A percentile compares a stretch with the other conserved stretches of the same genome.
Conservation (phyloP, 1,140 invertebrate genomes). For the Dinoponera quadriceps region DNA sequence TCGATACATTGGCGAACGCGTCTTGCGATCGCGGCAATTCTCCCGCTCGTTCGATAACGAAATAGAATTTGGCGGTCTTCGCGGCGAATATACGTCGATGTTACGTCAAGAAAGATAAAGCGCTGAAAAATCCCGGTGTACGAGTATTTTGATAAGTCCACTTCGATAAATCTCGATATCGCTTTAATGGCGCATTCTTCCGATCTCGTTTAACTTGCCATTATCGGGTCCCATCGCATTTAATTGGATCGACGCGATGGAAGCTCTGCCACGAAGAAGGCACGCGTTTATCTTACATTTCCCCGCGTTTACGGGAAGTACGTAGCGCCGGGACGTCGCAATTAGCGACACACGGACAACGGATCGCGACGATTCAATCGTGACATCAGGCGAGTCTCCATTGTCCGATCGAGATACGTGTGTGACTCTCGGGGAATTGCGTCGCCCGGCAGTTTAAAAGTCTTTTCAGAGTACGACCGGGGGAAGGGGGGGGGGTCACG, state of each 20-base stretch:
- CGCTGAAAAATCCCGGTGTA: too few relatives aligned
- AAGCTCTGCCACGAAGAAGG: not conserved
- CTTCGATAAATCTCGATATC: too few relatives aligned
- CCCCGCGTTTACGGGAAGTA: not conserved
- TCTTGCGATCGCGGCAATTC: not conserved
- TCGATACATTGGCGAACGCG: not conserved
- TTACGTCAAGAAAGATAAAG: too few relatives aligned
- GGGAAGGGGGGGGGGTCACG: too few relatives aligned
- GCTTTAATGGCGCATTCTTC: not conserved
- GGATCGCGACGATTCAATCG: constrained; percentile 48
- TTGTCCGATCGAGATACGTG: constrained; percentile 42
- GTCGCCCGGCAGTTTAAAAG: constrained; percentile 44
- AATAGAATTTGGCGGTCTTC: too few relatives aligned
- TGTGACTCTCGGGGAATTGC: constrained; percentile 24
- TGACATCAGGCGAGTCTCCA: not conserved
- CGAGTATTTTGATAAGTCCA: too few relatives aligned
- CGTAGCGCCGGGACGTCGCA: not conserved
- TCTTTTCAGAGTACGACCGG: constrained; percentile 23
- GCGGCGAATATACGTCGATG: too few relatives aligned
- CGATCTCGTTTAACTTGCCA: not conserved
- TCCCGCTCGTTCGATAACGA: not conserved
- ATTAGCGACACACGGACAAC: constrained; percentile 2
- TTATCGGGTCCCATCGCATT: not conserved
- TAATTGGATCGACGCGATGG: not conserved
- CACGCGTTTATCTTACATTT: not conserved